Evolutionary conservation across 1,140 invertebrate species (phyloP), one percentile per base, ranked within the genome.

Genomic region (Yoshiicerus persimilis): DNA sequence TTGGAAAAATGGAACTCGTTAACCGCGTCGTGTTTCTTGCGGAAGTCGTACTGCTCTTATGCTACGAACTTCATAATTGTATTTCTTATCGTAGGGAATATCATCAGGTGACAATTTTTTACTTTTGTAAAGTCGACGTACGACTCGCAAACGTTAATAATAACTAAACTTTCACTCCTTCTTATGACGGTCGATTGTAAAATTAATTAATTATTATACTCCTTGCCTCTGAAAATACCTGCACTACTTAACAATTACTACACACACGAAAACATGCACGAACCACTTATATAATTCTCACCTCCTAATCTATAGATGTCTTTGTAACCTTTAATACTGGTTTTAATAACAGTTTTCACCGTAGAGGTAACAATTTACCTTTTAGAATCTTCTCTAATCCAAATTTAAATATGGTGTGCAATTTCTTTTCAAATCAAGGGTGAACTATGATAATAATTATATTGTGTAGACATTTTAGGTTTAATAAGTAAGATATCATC

Each of bases 111-210:
- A 80, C 75, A 38, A 80, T 80, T 80, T 80, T 80, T 80, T 80
- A 80, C 75, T 80, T 80, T 80, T 80, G 32, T 80, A 80, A 80
- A 80, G 75, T 80, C 75, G 32, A n/a, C 75, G 75, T 36, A 80
- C n/a, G 75, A 80, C 75, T 80, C 75, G 75, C 75, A 80, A 80
- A 10, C 75, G 75, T 80, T 80, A 80, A 27, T 47, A 47, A 11
- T 80, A 80, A 36, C 70, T 77, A 80, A 34, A 38, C 9, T 80
- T 80, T 36, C 75, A 34, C 75, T 23, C n/a, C 32, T 80, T 23
- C 70, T 75, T 30, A 75, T 38, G 75, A 80, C 75, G 13, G n/a
- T 56, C 47, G 47, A 56, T 56, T n/a, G 47, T n/a, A 56, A 39
- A 11, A 8, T 39, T 11, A 56, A 56, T 56, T 20, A 56, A 56